Percentiles rank a stretch among this genome's conserved stretches.
Evolutionary conservation across 2,888 invertebrate genomes (phyloP).

Genomic region (Chloroclysta siterata): DNA sequence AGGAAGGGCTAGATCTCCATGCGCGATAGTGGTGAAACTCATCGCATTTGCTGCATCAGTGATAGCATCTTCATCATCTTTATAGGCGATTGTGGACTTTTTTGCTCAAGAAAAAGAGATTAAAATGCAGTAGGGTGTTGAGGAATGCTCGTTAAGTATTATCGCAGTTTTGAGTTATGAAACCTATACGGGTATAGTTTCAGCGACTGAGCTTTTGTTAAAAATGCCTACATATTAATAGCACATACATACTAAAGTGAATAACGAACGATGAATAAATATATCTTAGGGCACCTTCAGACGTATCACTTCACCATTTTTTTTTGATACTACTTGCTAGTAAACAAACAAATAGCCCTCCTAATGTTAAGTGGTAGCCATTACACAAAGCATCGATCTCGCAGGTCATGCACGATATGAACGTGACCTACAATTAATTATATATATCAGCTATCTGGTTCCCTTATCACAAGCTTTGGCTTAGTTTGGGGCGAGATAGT

Average conservation of each 20-base stretch:
- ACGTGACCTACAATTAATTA: too few species aligned
- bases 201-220: slow-evolving; percentile 24
- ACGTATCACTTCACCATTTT: too few species aligned
- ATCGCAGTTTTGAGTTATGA: slow-evolving; percentile 32
- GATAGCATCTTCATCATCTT: slow-evolving; percentile 42
- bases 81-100: slow-evolving; percentile 40
- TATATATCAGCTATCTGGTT: too few species aligned
- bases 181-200: slow-evolving; percentile 35
- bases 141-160: slow-evolving; percentile 36
- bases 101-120: slow-evolving; percentile 33
- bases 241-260: background rate
- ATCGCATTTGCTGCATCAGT: slow-evolving; percentile 11
- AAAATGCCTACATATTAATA: background rate
- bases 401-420: too few species aligned
- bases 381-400: too few species aligned
- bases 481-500: too few species aligned
- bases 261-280: too few species aligned
- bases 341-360: too few species aligned
- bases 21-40: slow-evolving; percentile 1
- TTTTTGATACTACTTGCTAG: too few species aligned
- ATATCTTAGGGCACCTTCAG: too few species aligned
- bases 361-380: too few species aligned
- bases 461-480: too few species aligned
- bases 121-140: slow-evolving; percentile 36
- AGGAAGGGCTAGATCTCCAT: slow-evolving; percentile 19